Evolutionary conservation across 2,797 vertebrate species (phyloP).

Genomic region (Coregonus suidteri): DNA sequence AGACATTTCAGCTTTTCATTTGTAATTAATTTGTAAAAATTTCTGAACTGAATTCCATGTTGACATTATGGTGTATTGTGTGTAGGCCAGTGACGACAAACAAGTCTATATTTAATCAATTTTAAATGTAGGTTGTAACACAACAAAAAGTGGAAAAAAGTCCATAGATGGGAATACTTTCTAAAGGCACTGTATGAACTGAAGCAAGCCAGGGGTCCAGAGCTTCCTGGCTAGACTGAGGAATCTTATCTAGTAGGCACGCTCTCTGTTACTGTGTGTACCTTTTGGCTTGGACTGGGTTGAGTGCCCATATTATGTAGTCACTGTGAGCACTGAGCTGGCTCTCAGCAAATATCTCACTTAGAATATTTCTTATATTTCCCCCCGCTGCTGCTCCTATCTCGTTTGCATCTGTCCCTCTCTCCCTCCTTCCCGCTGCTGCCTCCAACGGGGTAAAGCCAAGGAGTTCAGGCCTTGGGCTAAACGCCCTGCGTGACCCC

Average conservation of each 20-base stretch:
- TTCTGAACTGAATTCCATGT: no score
- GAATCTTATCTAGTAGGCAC: no score
- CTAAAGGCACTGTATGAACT: not conserved
- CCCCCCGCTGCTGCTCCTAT: not conserved
- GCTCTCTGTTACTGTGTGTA: not conserved
- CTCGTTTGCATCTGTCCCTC: not conserved
- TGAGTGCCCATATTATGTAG: not conserved
- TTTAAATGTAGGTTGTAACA: no score
- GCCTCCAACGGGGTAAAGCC: not conserved
- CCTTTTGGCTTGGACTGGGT: not conserved
- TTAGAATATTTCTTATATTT: not conserved
- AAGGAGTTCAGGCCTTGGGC: slow-evolving; percentile 8
- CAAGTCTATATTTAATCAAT: no score
- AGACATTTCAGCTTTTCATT: no score
- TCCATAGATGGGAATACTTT: no score
- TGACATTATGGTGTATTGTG: no score
- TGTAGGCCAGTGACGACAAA: no score
- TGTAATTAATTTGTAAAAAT: no score
- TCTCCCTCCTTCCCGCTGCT: not conserved
- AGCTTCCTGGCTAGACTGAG: no score
- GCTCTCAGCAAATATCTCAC: not conserved
- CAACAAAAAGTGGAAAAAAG: no score
- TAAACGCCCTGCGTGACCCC: slow-evolving; percentile 19
- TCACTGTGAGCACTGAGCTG: not conserved
- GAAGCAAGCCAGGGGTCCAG: no score